Base-by-base conservation (phyloP, 2,888 invertebrate genomes). In the Nemapogon koenigi region DNA sequence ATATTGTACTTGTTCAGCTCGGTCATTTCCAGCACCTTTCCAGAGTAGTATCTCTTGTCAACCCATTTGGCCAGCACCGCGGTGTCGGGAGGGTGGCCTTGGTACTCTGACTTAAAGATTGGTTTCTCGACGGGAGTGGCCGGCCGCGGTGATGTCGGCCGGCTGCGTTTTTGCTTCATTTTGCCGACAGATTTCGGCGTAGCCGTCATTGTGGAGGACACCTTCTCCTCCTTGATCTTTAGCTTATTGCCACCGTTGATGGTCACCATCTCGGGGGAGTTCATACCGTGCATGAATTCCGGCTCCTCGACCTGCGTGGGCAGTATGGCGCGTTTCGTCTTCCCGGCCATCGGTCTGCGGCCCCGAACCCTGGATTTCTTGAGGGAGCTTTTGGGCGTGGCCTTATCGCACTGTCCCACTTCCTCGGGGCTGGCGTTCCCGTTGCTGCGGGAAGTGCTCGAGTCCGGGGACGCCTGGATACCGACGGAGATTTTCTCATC, bases 61-160 rank as follows among this genome's bases (percentile, higher is more conserved):
- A 83, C 81, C 87, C 87, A 87, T 55, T 84, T 84, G 1, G 87
- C 87, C 46, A 87, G 70, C 0, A 86, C 86, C 0, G 70, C 67
- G 0, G 79, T 80, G 3, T 76, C 78, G 0, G 71, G 69, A 0
- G 69, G 52, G 40, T 53, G 64, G 0, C 73, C 75, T 3, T 68
- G 61, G 30, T 70, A 75, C 43, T 78, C 78, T 0, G 50, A 43
- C 41, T 76, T 76, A 0, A 65, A 41, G 0, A 52, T 39, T 6
- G 52, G 43, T 17, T 72, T 76, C 37, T 75, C 76, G 0, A 76
- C 73, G 0, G 78, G 78, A 0, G 76, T 75, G 0, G 71, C 71
- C 0, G 75, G 78, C 14, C 78, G 50, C 0, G 78, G 78, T 0
- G 78, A 78, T 0, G 62, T 69, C 0, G 75, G 72, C 1, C 69